Base-by-base conservation (phyloP, 2,888 invertebrate genomes). In the Mycalesis mineus region DNA sequence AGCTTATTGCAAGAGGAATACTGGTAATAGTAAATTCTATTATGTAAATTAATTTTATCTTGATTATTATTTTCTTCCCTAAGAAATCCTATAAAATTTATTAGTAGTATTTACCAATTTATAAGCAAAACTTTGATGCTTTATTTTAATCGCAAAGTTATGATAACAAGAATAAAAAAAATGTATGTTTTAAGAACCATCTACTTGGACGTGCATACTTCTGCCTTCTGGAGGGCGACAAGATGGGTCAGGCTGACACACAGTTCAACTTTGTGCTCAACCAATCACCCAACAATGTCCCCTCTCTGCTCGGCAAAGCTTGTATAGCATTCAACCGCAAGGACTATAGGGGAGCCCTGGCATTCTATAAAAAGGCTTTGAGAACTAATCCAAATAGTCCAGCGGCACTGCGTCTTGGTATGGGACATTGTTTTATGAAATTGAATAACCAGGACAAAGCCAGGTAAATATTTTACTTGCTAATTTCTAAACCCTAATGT, bases 221-320 rank as follows among this genome's bases (percentile, higher is more conserved):
- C 81, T 99, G 98, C 74, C 91, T 99, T 7, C 91, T 99, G 36
- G 99, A 99, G 91, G 98, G 98, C 0, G 98, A 99, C 75, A 99
- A 99, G 91, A 97, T 99, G 97, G 99, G 99, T 64, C 99, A 99
- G 86, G 99, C 99, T 0, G 99, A 99, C 91, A 97, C 98, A 0
- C 99, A 99, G 81, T 99, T 99, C 79, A 99, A 99, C 88, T 99
- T 99, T 82, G 99, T 99, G 0, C 88, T 99, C 33, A 98, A 98
- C 82, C 96, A 97, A 74, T 95, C 96, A 0, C 96, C 96, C 2
- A 97, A 96, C 71, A 98, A 98, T 88, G 98, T 99, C 63, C 98
- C 99, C 0, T 98, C 99, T 0, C 86, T 99, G 57, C 91, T 99
- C 48, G 99, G 99, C 11, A 99, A 99, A 91, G 99, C 99, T 0